Conservation (phyloP, 2,888 invertebrate species). For the Microctonus brassicae region DNA sequence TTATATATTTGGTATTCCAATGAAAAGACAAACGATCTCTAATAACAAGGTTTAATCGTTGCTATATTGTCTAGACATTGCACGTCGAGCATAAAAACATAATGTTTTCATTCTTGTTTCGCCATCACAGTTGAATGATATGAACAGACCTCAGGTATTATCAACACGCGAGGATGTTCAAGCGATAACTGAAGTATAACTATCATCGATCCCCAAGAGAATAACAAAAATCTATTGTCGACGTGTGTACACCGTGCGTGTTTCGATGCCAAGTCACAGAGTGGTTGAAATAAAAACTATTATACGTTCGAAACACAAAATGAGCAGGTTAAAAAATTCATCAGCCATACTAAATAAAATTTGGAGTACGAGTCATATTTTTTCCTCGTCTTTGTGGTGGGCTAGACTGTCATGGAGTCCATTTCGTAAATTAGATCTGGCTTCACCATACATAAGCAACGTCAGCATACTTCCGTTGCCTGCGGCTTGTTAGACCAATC, state of each 20-base stretch:
- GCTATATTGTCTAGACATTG: background rate
- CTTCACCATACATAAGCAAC: background rate
- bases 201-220: background rate
- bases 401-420: constrained; percentile 17
- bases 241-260: background rate
- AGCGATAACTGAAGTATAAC: constrained; percentile 12
- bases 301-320: background rate
- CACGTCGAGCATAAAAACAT: background rate
- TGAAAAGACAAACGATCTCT: constrained; percentile 1
- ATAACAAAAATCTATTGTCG: background rate
- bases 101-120: constrained; percentile 14
- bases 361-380: constrained; percentile 36
- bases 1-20: background rate
- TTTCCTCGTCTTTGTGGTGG: background rate
- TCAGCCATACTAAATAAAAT: constrained; percentile 21
- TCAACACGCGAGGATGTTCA: constrained; percentile 30
- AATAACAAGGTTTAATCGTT: constrained; percentile 23
- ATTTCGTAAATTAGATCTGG: constrained; percentile 39
- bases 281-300: background rate
- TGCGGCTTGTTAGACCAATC: background rate
- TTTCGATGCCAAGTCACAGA: background rate
- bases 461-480: constrained; percentile 25
- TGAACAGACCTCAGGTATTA: background rate
- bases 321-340: background rate
- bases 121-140: constrained; percentile 14